phyloP scores from a whole-genome alignment of 2,113 vertebrate genomes.

The Paratilapia polleni region DNA sequence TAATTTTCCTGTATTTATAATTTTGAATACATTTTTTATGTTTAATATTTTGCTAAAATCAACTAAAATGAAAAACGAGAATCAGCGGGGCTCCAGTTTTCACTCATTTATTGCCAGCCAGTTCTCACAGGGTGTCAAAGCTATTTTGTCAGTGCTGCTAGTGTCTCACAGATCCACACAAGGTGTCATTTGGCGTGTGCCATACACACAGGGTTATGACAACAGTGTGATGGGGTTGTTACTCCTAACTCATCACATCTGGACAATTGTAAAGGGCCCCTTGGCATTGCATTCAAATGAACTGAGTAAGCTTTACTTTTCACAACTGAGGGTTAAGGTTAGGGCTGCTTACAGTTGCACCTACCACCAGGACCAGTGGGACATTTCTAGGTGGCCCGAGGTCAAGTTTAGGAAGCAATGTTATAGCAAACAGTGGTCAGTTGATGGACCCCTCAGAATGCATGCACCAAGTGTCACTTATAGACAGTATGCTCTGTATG shows the following conservation, averaged over 20 bases:
- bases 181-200: neutral
- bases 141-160: neutral
- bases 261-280: neutral
- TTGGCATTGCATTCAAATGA: neutral
- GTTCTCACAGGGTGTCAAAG: no score
- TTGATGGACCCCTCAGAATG: no score
- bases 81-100: neutral
- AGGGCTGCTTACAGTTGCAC: neutral
- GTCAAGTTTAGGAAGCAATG: no score
- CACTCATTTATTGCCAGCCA: neutral
- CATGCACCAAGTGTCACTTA: no score
- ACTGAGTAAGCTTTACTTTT: neutral
- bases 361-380: no score
- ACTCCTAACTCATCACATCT: constrained; percentile 3
- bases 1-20: neutral
- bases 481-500: no score
- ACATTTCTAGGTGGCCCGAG: no score
- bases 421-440: no score
- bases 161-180: neutral
- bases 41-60: neutral
- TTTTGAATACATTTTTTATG: neutral
- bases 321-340: neutral
- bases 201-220: neutral
- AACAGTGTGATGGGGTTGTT: neutral
- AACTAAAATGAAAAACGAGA: neutral